phyloP scores from a whole-genome alignment of 2,113 vertebrate species.

The Scartelaos histophorus region DNA sequence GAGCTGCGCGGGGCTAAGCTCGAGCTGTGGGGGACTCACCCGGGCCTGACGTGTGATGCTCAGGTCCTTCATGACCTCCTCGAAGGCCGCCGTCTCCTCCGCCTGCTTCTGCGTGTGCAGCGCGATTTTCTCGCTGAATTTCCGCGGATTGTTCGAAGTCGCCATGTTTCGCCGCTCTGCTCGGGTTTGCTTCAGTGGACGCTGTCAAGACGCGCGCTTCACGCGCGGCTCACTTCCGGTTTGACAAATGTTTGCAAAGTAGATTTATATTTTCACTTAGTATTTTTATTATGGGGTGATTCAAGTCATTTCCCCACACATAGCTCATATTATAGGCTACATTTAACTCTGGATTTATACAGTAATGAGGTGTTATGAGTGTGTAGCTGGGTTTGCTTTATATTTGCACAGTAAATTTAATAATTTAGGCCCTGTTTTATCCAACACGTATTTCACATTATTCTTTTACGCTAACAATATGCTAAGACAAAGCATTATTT shows the following conservation, averaged over 20 bases:
- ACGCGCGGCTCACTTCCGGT: conserved; percentile 42
- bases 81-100: conserved; percentile 91
- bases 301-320: background rate
- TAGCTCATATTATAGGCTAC: background rate
- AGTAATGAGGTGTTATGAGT: no score
- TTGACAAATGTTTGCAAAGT: background rate
- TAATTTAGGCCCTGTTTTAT: no score
- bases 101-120: conserved; percentile 91
- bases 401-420: no score
- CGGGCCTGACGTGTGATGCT: conserved; percentile 87
- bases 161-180: conserved; percentile 86
- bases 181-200: conserved; percentile 56
- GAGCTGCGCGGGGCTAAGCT: background rate
- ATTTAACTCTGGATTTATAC: no score
- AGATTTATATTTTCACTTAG: background rate
- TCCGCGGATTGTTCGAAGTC: conserved; percentile 93
- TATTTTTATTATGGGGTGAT: background rate
- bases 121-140: conserved; percentile 95
- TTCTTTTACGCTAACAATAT: background rate
- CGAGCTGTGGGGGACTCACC: conserved; percentile 69
- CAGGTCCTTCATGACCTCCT: conserved; percentile 92
- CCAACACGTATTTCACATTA: no score
- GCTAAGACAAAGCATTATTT: background rate
- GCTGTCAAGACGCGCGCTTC: conserved; percentile 24
- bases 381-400: no score